Evolutionary conservation across 2,113 vertebrate genomes (phyloP).

Genomic region (Plecturocebus donacophilus): DNA sequence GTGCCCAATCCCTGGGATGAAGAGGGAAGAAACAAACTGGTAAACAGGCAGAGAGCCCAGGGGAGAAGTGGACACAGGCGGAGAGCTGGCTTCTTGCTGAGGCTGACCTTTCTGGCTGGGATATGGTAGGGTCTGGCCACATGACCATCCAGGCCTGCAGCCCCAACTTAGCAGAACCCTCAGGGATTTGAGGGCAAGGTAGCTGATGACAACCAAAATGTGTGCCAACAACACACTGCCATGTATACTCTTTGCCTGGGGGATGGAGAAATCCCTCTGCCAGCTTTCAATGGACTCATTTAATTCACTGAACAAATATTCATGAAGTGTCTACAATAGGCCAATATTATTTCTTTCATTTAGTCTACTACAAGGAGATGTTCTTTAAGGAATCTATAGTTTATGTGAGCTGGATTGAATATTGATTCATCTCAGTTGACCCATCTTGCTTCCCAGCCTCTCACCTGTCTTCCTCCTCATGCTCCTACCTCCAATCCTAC

Average conservation of each 20-base stretch:
- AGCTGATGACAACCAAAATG: background rate
- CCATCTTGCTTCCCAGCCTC: background rate
- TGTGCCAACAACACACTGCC: background rate
- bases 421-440: background rate
- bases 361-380: background rate
- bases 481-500: background rate
- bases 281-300: background rate
- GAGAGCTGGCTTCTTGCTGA: background rate
- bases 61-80: accelerated
- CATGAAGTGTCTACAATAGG: background rate
- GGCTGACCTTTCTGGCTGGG: background rate
- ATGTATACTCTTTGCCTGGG: background rate
- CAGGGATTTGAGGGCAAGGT: background rate
- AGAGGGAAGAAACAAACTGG: background rate
- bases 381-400: background rate
- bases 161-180: background rate
- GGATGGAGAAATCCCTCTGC: background rate
- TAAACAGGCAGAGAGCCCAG: background rate
- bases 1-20: background rate
- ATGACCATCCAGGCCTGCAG: background rate
- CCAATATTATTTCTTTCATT: background rate
- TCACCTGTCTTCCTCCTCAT: background rate
- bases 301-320: background rate
- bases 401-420: background rate
- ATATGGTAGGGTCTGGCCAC: background rate